A percentile compares a stretch with the other conserved stretches of the same genome.
phyloP scores from a whole-genome alignment of 2,888 invertebrate species.

The Cheilosia scutellata region DNA sequence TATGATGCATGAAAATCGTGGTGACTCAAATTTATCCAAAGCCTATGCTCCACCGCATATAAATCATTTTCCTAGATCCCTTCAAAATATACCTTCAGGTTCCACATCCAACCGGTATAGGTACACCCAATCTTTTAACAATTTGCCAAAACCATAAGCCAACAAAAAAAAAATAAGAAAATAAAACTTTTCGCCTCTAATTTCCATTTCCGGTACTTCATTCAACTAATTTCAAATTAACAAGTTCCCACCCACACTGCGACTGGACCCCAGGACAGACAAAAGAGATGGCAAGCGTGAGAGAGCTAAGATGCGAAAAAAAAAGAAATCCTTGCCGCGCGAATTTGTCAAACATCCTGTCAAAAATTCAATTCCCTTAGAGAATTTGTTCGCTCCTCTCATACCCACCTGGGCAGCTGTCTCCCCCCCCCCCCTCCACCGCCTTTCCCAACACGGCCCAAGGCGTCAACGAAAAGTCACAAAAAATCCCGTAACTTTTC shows the following conservation, averaged over 20 bases:
- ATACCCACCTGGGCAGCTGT: not conserved
- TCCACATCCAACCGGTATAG: not conserved
- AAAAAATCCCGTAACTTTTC: conserved; percentile 66
- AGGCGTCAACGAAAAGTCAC: conserved; percentile 68
- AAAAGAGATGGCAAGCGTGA: not conserved
- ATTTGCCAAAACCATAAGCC: conserved; percentile 41
- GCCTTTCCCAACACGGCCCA: conserved; percentile 42
- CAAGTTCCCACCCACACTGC: conserved; percentile 53
- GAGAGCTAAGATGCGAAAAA: not conserved
- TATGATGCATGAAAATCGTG: too few species aligned
- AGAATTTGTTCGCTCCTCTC: conserved; percentile 25
- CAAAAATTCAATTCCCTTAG: conserved; percentile 73
- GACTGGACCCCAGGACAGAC: not conserved
- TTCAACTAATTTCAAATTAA: conserved; percentile 73
- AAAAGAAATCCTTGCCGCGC: conserved; percentile 32
- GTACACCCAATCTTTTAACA: conserved; percentile 54
- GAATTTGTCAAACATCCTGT: conserved; percentile 73
- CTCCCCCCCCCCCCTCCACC: not conserved
- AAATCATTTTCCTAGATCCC: conserved; percentile 49
- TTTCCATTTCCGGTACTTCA: conserved; percentile 64
- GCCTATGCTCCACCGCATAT: not conserved
- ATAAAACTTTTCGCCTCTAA: conserved; percentile 27
- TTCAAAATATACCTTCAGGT: conserved; percentile 20
- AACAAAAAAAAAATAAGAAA: conserved; percentile 11
- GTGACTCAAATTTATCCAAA: not conserved